Conservation (phyloP, 37 sponge, comb jelly and placozoan genomes). For the Halichondria panicea region DNA sequence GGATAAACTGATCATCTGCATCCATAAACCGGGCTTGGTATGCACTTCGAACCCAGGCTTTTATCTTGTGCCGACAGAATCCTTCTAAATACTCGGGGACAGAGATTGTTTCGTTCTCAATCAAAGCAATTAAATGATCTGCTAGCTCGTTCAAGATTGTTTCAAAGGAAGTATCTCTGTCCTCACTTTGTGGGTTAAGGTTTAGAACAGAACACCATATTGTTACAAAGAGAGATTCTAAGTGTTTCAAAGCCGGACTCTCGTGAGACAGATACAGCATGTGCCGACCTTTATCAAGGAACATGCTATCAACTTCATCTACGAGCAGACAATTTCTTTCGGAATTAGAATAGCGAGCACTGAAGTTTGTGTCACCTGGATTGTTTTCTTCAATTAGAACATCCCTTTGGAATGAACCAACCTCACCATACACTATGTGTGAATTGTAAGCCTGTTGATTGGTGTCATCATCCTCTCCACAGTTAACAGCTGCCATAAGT, state of each 20-base stretch:
- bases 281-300: conserved; percentile 4
- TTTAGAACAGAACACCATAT: conserved; percentile 12
- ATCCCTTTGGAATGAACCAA: conserved; percentile 11
- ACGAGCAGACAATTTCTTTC: background rate
- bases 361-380: background rate
- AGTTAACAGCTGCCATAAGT: background rate
- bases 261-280: conserved; percentile 8
- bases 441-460: background rate
- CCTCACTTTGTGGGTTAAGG: background rate
- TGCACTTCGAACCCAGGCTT: conserved; percentile 7
- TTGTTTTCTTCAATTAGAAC: background rate
- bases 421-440: conserved; percentile 9
- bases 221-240: background rate
- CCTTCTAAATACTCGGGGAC: background rate
- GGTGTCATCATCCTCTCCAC: background rate
- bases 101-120: background rate
- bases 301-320: conserved; percentile 20
- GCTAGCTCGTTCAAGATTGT: background rate
- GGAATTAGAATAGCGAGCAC: background rate
- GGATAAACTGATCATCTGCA: conserved; percentile 6
- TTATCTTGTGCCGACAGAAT: background rate
- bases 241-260: background rate
- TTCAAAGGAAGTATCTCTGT: background rate
- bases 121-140: background rate
- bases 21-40: conserved; percentile 10